phyloP scores from a whole-genome alignment of 1,140 invertebrate genomes.

The Brachionus asplanchnoidis region DNA sequence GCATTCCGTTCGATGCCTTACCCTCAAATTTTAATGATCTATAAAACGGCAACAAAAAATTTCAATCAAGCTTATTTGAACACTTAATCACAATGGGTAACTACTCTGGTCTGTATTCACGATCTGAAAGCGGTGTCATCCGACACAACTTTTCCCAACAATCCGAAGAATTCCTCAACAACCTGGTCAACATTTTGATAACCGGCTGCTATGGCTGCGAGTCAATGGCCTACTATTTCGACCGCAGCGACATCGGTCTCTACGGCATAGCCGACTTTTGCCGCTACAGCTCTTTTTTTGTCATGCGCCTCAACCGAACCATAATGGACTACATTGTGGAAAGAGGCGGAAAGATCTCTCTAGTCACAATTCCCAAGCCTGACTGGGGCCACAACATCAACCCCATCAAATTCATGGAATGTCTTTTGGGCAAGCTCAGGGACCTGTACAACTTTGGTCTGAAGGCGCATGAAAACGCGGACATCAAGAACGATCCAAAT shows the following conservation, averaged over 20 bases:
- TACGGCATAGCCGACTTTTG: slow-evolving; percentile 32
- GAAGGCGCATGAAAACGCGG: background rate
- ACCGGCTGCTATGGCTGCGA: background rate
- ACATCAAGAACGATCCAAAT: background rate
- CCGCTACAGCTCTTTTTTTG: background rate
- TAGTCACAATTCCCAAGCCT: background rate
- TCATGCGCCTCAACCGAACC: background rate
- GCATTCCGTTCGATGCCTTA: background rate
- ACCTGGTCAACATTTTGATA: background rate
- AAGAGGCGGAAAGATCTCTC: background rate
- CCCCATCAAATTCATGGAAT: background rate
- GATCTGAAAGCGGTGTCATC: background rate
- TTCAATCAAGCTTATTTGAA: background rate
- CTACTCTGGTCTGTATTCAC: background rate
- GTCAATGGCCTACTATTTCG: slow-evolving; percentile 66
- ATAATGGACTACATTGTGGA: slow-evolving; percentile 6
- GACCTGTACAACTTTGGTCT: background rate
- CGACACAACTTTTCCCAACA: slow-evolving; percentile 3
- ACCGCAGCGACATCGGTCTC: slow-evolving; percentile 69
- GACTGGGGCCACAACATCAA: background rate
- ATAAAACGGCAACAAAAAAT: background rate
- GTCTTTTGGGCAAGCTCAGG: background rate
- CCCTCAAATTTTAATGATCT: background rate
- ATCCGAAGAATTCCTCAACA: background rate
- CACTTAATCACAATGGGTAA: background rate